Base-by-base conservation (phyloP, 92 coral and sea anemone species). In the Ricordea florida region DNA sequence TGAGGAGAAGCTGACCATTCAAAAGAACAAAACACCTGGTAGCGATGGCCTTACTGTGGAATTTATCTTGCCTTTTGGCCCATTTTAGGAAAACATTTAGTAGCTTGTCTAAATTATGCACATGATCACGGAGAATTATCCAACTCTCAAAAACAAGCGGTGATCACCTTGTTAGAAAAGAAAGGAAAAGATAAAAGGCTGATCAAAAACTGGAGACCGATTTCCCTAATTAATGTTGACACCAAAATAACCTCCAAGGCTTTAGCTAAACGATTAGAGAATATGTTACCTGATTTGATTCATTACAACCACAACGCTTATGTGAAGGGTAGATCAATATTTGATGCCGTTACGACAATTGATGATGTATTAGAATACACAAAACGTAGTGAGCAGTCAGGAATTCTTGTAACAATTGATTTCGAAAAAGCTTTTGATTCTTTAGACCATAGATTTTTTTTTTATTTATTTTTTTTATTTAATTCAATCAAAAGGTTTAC, bases 1-100 rank as follows among this genome's bases (percentile, higher is more conserved):
- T 56, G 78, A 78, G 34, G 78, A 57, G 9, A 78, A 35, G 23
- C 33, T 35, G 59, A 49, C 65, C 32, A 30, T 66, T 10, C n/a
- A n/a, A n/a, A n/a, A n/a, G n/a, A n/a, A n/a, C n/a, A n/a, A n/a
- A n/a, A n/a, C n/a, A n/a, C n/a, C n/a, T n/a, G n/a, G n/a, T n/a
- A n/a, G n/a, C n/a, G n/a, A n/a, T 14, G 42, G 42, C 42, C 42
- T 36, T 0, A 36, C 42, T 0, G 42, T n/a, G 42, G 13, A 14
- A 7, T 36, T 36, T 36, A 14, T 14, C 7, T 36, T 7, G 42
- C 13, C 42, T 36, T 0, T 36, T 36, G 42, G 42, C 42, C 42
- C 7, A 36, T 36, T 36, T 14, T 0, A 7, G 42, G 42, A 36
- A 36, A 36, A 36, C 42, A 36, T 36, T 36, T 36, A 0, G 42